Conservation (phyloP, 2,797 vertebrate genomes). For the Atherinosoma microstoma region DNA sequence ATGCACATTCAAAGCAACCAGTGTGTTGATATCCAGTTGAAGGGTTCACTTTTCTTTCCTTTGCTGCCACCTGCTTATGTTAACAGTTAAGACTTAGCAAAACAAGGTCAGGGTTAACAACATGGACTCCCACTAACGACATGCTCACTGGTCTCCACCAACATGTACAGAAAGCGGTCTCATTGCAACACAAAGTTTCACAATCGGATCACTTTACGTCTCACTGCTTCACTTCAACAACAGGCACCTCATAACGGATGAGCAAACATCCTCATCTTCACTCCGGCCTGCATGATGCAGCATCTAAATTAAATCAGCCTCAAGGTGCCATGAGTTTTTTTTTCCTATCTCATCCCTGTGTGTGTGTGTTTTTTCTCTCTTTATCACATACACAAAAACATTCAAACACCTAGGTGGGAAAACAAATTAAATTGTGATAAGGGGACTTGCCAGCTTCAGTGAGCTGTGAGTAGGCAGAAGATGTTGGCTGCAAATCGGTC, state of each 20-base stretch:
- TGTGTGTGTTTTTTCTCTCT: neutral
- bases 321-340: neutral
- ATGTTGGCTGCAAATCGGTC: neutral
- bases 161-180: neutral
- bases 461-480: constrained; percentile 11
- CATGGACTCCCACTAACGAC: too few relatives aligned
- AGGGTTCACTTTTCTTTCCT: too few relatives aligned
- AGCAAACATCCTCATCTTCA: constrained; percentile 4
- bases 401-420: constrained; percentile 9
- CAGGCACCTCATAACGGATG: neutral
- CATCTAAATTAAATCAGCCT: constrained; percentile 45
- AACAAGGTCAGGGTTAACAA: too few relatives aligned
- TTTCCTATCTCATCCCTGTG: constrained; percentile 4
- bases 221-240: neutral
- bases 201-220: neutral
- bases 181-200: neutral
- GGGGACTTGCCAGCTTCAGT: neutral
- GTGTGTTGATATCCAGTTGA: too few relatives aligned
- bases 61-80: too few relatives aligned
- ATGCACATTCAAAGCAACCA: too few relatives aligned
- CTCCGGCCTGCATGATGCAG: constrained; percentile 4
- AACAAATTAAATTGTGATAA: constrained; percentile 46
- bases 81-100: too few relatives aligned
- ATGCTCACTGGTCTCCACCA: too few relatives aligned
- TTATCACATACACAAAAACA: neutral